A percentile compares a stretch with the other conserved stretches of the same genome.
These are phyloP conservation scores for Ispidina picta DNA, from an alignment of 2,797 vertebrate genomes.

Conservation along the genomic window DNA sequence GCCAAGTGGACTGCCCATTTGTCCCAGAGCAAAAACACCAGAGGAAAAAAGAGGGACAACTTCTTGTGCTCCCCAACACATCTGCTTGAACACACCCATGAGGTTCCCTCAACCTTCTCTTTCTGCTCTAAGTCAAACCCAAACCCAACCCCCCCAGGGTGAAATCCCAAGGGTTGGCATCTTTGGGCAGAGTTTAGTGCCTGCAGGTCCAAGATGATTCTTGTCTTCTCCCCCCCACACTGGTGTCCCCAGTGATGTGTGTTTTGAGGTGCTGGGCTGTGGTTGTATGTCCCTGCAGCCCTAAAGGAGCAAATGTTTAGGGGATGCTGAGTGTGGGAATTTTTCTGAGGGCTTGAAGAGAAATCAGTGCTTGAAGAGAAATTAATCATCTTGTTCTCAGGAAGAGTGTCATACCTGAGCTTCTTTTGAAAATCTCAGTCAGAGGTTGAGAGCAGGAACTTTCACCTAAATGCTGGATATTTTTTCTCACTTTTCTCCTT, in stretches of 20 bases:
- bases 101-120: neutral
- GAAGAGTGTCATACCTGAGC: neutral
- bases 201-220: neutral
- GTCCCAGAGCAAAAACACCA: neutral
- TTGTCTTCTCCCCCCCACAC: rapidly evolving
- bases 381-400: neutral
- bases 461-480: neutral
- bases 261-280: neutral
- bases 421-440: neutral
- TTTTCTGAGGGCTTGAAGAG: neutral
- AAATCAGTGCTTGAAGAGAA: neutral
- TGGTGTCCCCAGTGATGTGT: neutral
- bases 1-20: neutral
- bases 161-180: neutral
- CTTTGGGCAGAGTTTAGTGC: neutral
- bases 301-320: neutral
- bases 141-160: neutral
- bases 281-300: neutral
- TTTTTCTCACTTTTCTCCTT: too few species aligned
- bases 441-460: neutral
- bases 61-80: neutral
- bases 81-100: neutral
- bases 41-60: neutral
- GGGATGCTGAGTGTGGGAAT: neutral
- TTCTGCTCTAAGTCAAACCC: neutral